phyloP scores from a whole-genome alignment of 2,888 invertebrate genomes.

The Andrena flavipes region DNA sequence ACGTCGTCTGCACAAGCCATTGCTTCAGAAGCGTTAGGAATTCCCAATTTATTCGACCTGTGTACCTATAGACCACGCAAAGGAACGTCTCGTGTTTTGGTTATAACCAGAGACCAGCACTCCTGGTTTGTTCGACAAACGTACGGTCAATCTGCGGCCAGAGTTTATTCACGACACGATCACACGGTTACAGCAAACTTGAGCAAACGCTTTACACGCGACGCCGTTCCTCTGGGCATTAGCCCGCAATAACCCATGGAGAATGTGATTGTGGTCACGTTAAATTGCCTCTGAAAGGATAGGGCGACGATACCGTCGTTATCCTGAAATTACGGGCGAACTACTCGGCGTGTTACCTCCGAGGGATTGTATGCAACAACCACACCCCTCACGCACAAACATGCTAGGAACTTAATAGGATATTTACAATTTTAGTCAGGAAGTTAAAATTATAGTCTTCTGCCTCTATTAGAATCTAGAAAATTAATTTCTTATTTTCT shows the following conservation, averaged over 20 bases:
- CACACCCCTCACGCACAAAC: neutral
- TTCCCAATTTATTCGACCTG: slow-evolving; percentile 29
- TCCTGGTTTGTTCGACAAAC: slow-evolving; percentile 62
- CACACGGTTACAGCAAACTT: slow-evolving; percentile 19
- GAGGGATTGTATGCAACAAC: neutral
- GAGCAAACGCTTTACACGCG: slow-evolving; percentile 42
- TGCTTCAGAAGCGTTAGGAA: slow-evolving; percentile 8
- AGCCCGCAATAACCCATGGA: slow-evolving; percentile 31
- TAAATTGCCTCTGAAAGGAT: slow-evolving; percentile 33
- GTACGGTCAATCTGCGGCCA: slow-evolving; percentile 33
- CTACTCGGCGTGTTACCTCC: neutral
- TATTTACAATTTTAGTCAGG: neutral
- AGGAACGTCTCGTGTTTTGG: slow-evolving; percentile 61
- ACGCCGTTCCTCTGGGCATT: slow-evolving; percentile 19
- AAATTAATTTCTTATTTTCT: too few species aligned
- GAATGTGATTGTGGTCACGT: neutral
- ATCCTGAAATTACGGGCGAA: slow-evolving; percentile 21
- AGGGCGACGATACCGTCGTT: slow-evolving; percentile 22
- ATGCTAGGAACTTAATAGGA: neutral
- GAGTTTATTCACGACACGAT: slow-evolving; percentile 50
- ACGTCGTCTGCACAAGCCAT: slow-evolving; percentile 22
- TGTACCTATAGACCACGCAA: slow-evolving; percentile 9
- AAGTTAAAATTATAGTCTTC: neutral
- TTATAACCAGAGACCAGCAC: slow-evolving; percentile 53
- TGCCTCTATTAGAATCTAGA: neutral